A percentile compares a stretch with the other conserved stretches of the same genome.
Evolutionary conservation across 2,113 vertebrate species (phyloP).

Genomic region (Scolopax mira): DNA sequence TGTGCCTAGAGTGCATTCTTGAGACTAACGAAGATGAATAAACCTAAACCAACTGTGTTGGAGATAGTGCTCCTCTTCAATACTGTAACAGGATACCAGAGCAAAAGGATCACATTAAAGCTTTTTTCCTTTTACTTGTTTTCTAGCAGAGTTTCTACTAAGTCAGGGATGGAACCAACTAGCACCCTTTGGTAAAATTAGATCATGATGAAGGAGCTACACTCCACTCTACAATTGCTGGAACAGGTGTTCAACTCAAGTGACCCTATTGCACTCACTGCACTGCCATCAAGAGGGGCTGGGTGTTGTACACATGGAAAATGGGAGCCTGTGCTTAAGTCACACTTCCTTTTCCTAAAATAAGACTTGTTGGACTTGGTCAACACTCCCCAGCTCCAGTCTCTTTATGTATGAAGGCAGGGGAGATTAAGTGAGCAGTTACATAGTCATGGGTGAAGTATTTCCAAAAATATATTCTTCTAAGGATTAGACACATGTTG

Average conservation of each 20-base stretch:
- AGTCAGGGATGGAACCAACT: background rate
- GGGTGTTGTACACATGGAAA: no score
- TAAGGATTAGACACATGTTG: background rate
- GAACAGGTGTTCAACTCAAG: background rate
- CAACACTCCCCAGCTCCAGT: background rate
- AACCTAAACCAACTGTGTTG: fast-evolving
- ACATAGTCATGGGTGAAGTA: no score
- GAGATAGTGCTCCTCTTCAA: background rate
- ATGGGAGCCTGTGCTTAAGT: no score
- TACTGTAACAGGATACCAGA: fast-evolving
- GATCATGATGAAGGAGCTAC: background rate
- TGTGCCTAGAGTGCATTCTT: background rate
- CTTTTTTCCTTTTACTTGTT: background rate
- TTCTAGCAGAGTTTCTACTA: background rate
- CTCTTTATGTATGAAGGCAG: conserved; percentile 6
- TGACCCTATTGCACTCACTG: background rate
- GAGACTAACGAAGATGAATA: background rate
- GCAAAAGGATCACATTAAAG: background rate
- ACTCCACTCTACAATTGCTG: background rate
- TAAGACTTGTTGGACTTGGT: background rate
- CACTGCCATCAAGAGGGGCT: no score
- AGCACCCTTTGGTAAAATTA: fast-evolving
- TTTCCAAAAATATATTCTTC: background rate
- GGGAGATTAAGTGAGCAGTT: background rate
- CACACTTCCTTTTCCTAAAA: background rate